These are phyloP conservation scores for Trematomus bernacchii DNA, from an alignment of 2,797 vertebrate genomes.

Conservation along the genomic window DNA sequence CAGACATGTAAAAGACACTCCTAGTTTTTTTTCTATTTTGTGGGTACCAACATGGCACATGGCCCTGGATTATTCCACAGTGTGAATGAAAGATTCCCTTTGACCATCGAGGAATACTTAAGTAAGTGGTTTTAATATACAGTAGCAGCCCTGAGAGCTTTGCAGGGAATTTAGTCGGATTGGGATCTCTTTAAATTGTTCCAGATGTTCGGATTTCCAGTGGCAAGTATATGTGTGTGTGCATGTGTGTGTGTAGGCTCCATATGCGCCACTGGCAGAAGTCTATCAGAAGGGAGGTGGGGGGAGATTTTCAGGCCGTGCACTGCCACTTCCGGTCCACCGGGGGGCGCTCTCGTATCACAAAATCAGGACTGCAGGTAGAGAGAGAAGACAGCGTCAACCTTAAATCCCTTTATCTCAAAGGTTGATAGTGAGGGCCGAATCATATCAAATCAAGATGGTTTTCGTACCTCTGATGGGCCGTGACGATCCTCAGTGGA, in stretches of 20 bases:
- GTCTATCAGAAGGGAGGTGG: constrained; percentile 48
- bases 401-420: constrained; percentile 26
- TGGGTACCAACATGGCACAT: background rate
- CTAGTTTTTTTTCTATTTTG: constrained; percentile 16
- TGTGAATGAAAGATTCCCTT: constrained; percentile 38
- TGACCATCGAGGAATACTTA: constrained; percentile 48
- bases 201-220: constrained; percentile 39
- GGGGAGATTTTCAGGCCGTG: constrained; percentile 55
- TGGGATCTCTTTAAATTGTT: constrained; percentile 21
- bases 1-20: constrained; percentile 27
- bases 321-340: constrained; percentile 69
- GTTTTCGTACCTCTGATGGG: constrained; percentile 88
- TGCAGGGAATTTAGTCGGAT: constrained; percentile 54
- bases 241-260: constrained; percentile 28
- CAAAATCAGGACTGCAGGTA: constrained; percentile 73
- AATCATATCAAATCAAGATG: constrained; percentile 36
- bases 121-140: constrained; percentile 21
- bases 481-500: constrained; percentile 92
- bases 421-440: constrained; percentile 20
- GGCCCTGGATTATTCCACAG: constrained; percentile 33
- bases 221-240: constrained; percentile 7
- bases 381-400: constrained; percentile 27
- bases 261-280: constrained; percentile 46
- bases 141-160: constrained; percentile 48
- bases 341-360: constrained; percentile 71